Evolutionary conservation across 1,140 invertebrate species (phyloP).

Genomic region (Temnothorax nylanderi): DNA sequence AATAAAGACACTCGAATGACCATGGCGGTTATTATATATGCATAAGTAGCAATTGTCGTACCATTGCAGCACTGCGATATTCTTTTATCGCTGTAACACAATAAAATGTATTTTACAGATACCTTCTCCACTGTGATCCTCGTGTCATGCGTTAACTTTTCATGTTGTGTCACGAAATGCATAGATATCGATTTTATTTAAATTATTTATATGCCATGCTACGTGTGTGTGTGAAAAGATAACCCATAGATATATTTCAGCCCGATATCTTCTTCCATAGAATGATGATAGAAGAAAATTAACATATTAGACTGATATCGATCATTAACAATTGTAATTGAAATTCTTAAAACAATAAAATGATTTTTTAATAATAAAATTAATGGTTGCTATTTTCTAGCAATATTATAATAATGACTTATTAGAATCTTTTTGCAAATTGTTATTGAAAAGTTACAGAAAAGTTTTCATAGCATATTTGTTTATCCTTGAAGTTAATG

Average conservation of each 20-base stretch:
- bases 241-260: not conserved
- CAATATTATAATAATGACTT: not conserved
- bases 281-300: not conserved
- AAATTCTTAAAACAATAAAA: not conserved
- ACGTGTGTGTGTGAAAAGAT: not conserved
- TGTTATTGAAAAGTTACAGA: not conserved
- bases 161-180: not conserved
- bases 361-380: not conserved
- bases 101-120: constrained; percentile 21
- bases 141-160: not conserved
- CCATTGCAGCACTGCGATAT: not conserved
- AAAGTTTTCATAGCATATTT: not conserved
- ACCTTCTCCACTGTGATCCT: not conserved
- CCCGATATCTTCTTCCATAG: not conserved
- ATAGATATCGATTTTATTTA: constrained; percentile 28
- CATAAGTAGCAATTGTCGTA: not conserved
- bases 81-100: not conserved
- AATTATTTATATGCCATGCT: constrained; percentile 4
- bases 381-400: not conserved
- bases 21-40: not conserved
- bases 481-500: not conserved
- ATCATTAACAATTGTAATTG: not conserved
- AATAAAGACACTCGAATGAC: constrained; percentile 14
- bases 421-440: not conserved
- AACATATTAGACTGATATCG: not conserved